phyloP scores from a whole-genome alignment of 1,140 invertebrate species.

The Heliothis subflexa region DNA sequence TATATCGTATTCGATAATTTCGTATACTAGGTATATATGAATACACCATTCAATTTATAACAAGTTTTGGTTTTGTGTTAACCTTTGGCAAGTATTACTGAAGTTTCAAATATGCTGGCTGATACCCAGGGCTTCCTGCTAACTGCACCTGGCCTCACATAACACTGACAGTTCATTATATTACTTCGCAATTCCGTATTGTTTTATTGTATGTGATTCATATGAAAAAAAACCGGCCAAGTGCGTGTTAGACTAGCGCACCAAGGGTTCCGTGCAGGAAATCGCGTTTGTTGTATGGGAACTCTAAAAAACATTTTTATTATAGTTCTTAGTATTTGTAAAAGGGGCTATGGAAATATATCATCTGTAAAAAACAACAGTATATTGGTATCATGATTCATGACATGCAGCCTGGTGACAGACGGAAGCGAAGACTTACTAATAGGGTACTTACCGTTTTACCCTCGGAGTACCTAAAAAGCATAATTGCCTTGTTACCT shows the following conservation, averaged over 20 bases:
- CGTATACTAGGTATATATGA: not conserved
- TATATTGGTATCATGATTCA: no score
- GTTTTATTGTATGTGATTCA: not conserved
- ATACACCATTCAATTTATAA: slow-evolving; percentile 8
- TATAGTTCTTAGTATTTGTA: no score
- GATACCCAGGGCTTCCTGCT: slow-evolving; percentile 75
- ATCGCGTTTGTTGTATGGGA: no score
- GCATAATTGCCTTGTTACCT: not conserved
- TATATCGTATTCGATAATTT: not conserved
- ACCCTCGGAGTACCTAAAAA: not conserved
- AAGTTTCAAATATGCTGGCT: slow-evolving; percentile 72
- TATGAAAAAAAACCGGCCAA: not conserved
- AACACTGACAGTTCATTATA: slow-evolving; percentile 31
- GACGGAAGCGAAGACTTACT: no score
- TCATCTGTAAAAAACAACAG: not conserved
- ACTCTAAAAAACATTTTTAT: no score
- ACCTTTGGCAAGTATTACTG: slow-evolving; percentile 79
- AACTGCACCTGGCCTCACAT: slow-evolving; percentile 65
- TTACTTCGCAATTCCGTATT: slow-evolving; percentile 26
- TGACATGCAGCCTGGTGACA: no score
- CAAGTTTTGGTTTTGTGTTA: slow-evolving; percentile 57
- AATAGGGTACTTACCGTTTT: not conserved
- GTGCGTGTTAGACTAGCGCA: no score
- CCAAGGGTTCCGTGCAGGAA: no score
- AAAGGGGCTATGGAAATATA: no score